Base-by-base conservation (phyloP, 2,797 vertebrate genomes). In the Malacoctenus gilli region DNA sequence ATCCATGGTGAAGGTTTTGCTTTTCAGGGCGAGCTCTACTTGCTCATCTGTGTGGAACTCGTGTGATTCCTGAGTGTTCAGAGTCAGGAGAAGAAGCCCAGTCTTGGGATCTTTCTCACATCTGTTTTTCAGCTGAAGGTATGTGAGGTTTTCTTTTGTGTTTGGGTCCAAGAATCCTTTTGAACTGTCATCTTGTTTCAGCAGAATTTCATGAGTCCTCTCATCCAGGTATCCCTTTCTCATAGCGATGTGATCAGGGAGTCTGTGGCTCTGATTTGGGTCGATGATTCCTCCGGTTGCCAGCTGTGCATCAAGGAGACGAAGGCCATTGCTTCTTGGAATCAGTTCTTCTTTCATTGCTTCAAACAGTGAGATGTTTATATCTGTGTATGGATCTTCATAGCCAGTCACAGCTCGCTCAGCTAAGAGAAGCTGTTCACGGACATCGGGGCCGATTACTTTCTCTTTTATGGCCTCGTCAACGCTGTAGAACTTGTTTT, bases 141-240 rank as follows among this genome's bases (percentile, higher is more conserved):
- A 97, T 0, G 93, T 94, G 2, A 96, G 84, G 32, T 87, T 94
- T 85, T 94, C 93, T 0, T 95, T 93, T 0, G 93, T 95, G 67
- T 95, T 96, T 62, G 94, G 95, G 59, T 96, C 94, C 0, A 94
- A 93, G 74, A 93, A 95, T 38, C 93, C 92, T 63, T 90, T 95
- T 62, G 85, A 87, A 40, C 94, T 91, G 0, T 94, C 92, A 0
- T 15, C 59, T 4, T 88, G 81, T 66, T 91, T 89, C 5, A 82
- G 73, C 3, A 96, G 70, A 41, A 88, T 22, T 11, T 66, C 83
- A 40, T 65, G 90, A 35, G 91, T 89, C 46, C 94, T 89, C 38
- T 94, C 70, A 54, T 93, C 0, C 0, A 97, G 88, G 72, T 84
- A 93, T 15, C 94, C 94, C 0, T 89, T 89, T 22, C 32, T 62